These are phyloP conservation scores for Laticauda laticaudata DNA, from an alignment of 2,113 vertebrate species.

Conservation along the genomic window DNA sequence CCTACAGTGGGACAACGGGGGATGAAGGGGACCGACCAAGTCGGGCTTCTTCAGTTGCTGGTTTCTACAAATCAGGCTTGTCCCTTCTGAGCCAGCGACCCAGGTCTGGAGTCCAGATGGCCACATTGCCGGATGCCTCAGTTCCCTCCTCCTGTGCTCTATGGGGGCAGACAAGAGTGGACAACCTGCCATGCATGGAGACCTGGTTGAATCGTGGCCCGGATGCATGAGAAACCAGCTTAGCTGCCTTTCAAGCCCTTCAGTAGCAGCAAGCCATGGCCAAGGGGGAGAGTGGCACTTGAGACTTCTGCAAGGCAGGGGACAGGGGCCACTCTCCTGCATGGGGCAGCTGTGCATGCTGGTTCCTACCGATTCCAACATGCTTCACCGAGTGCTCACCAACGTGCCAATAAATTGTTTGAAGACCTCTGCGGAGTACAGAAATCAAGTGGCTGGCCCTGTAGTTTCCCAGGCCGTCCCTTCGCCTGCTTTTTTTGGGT, in stretches of 20 bases:
- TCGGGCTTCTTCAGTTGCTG: background rate
- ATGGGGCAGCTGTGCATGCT: background rate
- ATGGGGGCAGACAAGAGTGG: background rate
- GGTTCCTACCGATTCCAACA: background rate
- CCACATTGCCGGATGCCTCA: background rate
- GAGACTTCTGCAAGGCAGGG: background rate
- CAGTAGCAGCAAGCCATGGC: background rate
- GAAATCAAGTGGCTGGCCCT: background rate
- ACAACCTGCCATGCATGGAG: background rate
- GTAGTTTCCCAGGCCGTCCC: background rate
- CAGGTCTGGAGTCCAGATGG: background rate
- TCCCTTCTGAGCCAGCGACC: background rate
- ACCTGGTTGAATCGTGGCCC: background rate
- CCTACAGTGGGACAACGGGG: background rate
- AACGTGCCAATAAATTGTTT: background rate
- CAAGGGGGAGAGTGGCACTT: background rate
- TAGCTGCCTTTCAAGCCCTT: background rate
- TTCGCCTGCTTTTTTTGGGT: background rate
- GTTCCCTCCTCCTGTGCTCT: background rate
- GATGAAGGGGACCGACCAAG: background rate
- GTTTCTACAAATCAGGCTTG: background rate
- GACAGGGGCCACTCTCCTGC: background rate
- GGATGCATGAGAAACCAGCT: background rate
- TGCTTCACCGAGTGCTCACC: background rate
- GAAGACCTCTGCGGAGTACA: background rate